Conservation (phyloP, 37 sponge, comb jelly and placozoan species). For the Ianthella basta region DNA sequence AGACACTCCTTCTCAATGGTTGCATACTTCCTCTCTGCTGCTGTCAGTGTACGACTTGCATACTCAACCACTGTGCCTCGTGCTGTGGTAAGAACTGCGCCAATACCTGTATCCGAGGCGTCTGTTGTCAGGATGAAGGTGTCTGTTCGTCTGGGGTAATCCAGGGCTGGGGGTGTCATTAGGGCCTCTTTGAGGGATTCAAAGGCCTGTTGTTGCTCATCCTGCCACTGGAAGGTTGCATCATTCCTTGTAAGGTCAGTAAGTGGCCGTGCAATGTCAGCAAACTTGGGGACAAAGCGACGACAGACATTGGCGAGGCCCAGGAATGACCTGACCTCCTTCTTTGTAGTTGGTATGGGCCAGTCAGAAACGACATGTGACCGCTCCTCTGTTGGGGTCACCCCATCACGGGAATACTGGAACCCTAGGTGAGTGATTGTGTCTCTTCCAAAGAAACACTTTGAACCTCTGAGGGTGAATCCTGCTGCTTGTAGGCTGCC, state of each 20-base stretch:
- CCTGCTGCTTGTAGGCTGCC: background rate
- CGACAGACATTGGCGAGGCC: slow-evolving; percentile 13
- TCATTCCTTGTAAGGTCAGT: slow-evolving; percentile 5
- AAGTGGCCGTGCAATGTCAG: slow-evolving; percentile 16
- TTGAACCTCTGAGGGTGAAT: background rate
- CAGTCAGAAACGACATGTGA: background rate
- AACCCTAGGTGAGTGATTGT: slow-evolving; percentile 22
- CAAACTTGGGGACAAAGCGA: slow-evolving; percentile 12
- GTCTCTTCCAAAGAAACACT: slow-evolving; percentile 13
- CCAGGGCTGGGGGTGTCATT: background rate
- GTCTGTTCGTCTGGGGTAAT: background rate
- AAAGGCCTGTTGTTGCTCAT: background rate
- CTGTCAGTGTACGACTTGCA: slow-evolving; percentile 6
- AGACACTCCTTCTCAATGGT: slow-evolving; percentile 32
- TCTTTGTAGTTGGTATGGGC: slow-evolving; percentile 6
- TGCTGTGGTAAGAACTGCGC: slow-evolving; percentile 3
- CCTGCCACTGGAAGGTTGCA: background rate
- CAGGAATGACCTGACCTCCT: background rate
- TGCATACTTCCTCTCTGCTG: slow-evolving; percentile 25
- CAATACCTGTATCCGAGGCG: slow-evolving; percentile 14
- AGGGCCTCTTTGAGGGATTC: background rate
- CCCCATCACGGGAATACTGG: background rate
- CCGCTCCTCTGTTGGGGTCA: background rate
- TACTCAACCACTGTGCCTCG: slow-evolving; percentile 20
- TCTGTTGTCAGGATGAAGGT: slow-evolving; percentile 13